phyloP scores from a whole-genome alignment of 2,797 vertebrate species.

The Peromyscus eremicus region DNA sequence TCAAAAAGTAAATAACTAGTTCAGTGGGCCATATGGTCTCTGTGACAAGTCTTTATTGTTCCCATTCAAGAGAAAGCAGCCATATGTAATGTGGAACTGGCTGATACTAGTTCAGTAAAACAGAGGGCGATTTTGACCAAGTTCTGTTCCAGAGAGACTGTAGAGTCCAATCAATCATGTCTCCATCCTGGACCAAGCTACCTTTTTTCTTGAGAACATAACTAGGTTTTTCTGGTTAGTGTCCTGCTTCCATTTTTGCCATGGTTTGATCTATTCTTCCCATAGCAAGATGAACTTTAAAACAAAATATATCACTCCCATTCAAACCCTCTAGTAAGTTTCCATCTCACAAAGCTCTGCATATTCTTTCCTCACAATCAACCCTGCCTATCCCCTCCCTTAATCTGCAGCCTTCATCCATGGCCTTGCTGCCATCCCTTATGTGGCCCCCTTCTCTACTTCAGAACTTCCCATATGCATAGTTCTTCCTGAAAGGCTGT shows the following conservation, averaged over 20 bases:
- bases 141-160: neutral
- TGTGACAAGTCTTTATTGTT: neutral
- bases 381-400: rapidly evolving
- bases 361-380: rapidly evolving
- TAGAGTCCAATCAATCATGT: neutral
- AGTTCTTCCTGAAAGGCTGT: neutral
- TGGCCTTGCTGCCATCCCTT: neutral
- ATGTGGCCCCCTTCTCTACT: neutral
- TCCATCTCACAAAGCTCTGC: neutral
- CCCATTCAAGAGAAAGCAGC: neutral
- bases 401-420: neutral
- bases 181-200: no score
- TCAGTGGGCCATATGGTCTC: neutral
- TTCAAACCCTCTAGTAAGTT: neutral
- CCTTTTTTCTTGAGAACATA: neutral
- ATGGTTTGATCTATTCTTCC: neutral
- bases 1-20: constrained; percentile 17
- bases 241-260: neutral
- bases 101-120: neutral
- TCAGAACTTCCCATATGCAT: neutral
- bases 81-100: neutral
- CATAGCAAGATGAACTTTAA: neutral
- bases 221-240: neutral
- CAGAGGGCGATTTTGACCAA: neutral
- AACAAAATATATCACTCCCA: neutral